Base-by-base conservation (phyloP, 2,888 invertebrate species). In the Steinernema hermaphroditum region DNA sequence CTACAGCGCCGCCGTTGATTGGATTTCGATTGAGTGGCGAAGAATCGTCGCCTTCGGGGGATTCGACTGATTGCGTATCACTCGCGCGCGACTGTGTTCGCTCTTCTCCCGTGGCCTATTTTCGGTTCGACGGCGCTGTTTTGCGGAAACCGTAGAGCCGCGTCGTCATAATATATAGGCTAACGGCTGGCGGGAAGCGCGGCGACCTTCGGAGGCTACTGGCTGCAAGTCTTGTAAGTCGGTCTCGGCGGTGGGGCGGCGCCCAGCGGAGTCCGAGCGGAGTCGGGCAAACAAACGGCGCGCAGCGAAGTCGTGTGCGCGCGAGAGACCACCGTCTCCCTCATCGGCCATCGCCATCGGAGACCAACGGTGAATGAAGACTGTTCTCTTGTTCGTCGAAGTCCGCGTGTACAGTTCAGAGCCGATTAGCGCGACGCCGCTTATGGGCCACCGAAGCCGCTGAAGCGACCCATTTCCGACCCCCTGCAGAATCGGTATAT, bases 11-110 rank as follows among this genome's bases (percentile, higher is more conserved):
- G 62, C 32, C 29, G 62, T 62, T 32, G 27, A 62, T 62, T 62
- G 62, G 62, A 29, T 32, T 24, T 22, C 8, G 24, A 50, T 24
- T 29, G 62, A 22, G 32, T 27, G 62, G 37, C 37, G 37, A 37
- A 37, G 37, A 12, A 37, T 29, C 32, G 62, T 62, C n/a, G 29
- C 14, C 54, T 54, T 14, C 8, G 4, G 2, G 14, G 27, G 54
- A 27, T 32, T 29, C 62, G 16, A 62, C 62, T 62, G 62, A 62
- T 62, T 62, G 62, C 62, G 62, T 62, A 62, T 62, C 62, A 62
- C 27, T 62, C 32, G 37, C 37, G 37, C 37, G 12, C 37, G 6
- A 4, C 6, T 12, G 6, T 12, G 12, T 12, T 12, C 6, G 37
- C 37, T 37, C 37, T 34, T 27, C 62, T 54, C 62, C 14, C 62